Conservation (phyloP, 2,113 vertebrate species). For the Malaclemys terrapin region DNA sequence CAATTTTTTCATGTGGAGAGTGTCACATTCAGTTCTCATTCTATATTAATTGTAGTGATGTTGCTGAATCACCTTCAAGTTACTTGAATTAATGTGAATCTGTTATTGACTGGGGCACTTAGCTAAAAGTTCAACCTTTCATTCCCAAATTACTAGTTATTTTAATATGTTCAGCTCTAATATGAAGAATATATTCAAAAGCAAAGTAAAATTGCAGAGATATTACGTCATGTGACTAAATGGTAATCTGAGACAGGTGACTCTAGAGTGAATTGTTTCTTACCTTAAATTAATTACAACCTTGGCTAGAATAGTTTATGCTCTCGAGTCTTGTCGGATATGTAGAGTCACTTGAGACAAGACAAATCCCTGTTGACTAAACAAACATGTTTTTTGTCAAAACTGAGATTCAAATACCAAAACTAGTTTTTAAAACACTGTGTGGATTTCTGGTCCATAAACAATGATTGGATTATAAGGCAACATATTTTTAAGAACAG, state of each 20-base stretch:
- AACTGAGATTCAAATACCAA: background rate
- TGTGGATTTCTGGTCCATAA: background rate
- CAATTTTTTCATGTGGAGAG: background rate
- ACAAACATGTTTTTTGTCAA: background rate
- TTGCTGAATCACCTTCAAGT: background rate
- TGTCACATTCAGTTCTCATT: background rate
- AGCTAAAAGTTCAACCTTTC: constrained; percentile 1
- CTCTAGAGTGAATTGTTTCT: background rate
- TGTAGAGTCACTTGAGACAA: background rate
- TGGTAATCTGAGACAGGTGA: background rate
- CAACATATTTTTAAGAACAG: background rate
- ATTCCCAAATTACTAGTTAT: background rate
- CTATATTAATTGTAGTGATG: background rate
- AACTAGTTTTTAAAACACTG: background rate
- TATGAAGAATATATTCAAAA: background rate
- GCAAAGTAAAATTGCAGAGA: background rate
- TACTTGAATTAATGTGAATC: background rate
- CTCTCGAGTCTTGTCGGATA: background rate
- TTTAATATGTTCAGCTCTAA: background rate
- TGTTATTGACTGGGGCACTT: background rate
- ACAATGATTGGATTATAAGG: background rate
- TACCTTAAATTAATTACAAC: background rate
- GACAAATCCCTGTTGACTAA: background rate
- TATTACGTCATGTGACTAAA: background rate
- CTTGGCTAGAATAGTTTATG: background rate